phyloP scores from a whole-genome alignment of 2,888 invertebrate species.

The Trachelus iudaicus region DNA sequence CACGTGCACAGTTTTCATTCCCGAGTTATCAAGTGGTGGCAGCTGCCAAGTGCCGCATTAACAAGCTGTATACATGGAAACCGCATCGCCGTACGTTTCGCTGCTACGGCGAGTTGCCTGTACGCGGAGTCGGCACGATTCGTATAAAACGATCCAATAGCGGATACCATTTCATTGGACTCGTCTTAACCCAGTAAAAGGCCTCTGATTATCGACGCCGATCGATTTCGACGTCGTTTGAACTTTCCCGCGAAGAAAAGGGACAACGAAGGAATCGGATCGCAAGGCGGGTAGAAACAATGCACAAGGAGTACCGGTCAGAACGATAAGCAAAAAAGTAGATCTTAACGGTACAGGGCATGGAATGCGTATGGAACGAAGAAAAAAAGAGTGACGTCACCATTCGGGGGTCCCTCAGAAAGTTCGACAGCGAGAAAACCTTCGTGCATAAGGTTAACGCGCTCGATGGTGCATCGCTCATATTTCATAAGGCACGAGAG shows the following conservation, averaged over 20 bases:
- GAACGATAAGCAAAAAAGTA: not conserved
- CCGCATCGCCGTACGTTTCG: constrained; percentile 15
- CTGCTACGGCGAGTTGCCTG: not conserved
- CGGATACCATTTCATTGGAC: not conserved
- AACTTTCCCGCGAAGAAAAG: not conserved
- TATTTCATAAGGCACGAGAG: not conserved
- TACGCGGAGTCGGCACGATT: not conserved
- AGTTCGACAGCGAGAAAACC: not conserved
- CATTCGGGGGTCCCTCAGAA: not conserved
- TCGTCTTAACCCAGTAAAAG: not conserved
- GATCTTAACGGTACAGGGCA: not conserved
- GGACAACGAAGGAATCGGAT: not conserved
- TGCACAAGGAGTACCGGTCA: not conserved
- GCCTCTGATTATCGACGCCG: not conserved
- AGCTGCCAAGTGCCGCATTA: constrained; percentile 25
- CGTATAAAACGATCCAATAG: not conserved
- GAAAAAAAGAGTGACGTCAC: not conserved
- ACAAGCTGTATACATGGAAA: constrained; percentile 28
- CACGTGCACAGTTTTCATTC: constrained; percentile 3
- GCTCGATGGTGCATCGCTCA: not conserved
- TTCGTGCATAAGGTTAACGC: not conserved
- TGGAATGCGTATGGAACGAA: not conserved
- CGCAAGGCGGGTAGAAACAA: not conserved
- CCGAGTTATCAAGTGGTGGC: constrained; percentile 33
- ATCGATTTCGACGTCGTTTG: not conserved